Base-by-base conservation (phyloP, 2,797 vertebrate genomes). In the Heliangelus exortis region DNA sequence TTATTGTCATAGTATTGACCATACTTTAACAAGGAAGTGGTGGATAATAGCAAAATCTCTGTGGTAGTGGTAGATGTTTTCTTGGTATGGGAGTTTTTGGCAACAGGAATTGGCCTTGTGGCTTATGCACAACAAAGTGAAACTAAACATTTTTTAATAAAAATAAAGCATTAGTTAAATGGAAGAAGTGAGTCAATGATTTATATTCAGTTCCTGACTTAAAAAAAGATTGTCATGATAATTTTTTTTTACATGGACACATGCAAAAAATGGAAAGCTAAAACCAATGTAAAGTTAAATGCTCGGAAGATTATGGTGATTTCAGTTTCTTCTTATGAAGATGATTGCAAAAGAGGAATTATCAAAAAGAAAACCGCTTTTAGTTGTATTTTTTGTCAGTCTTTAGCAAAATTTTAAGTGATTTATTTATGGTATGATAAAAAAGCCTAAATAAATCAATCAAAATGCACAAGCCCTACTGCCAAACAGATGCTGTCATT, bases 1-100 rank as follows among this genome's bases (percentile, higher is more conserved):
- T 96, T 91, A 95, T 97, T 94, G 92, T 96, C 55, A 5, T 62
- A 33, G 92, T 92, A 95, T 95, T 96, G 97, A 95, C 97, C 95
- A 87, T 95, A 91, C 73, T 68, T 84, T 87, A 73, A 61, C 62
- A 77, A 85, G 93, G 93, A 97, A 97, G 66, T 58, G 43, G 72
- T 57, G 71, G 88, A 90, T 97, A 95, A 96, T 81, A 65, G 55
- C 69, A 69, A 95, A 97, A 81, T 92, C 96, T 89, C 95, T 41
- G 1, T 12, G 33, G 95, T 65, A 93, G 75, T 93, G 96, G 79
- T 97, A 97, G 97, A 96, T 96, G 94, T 79, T 92, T 93, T 55
- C 57, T 95, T 93, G 87, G 45, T 69, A 47, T 6, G 1, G 87
- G 51, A 86, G 67, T 39, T 85, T 92, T 90, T 77, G 58, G 66